phyloP scores from a whole-genome alignment of 2,797 vertebrate species.

The Manis javanica region DNA sequence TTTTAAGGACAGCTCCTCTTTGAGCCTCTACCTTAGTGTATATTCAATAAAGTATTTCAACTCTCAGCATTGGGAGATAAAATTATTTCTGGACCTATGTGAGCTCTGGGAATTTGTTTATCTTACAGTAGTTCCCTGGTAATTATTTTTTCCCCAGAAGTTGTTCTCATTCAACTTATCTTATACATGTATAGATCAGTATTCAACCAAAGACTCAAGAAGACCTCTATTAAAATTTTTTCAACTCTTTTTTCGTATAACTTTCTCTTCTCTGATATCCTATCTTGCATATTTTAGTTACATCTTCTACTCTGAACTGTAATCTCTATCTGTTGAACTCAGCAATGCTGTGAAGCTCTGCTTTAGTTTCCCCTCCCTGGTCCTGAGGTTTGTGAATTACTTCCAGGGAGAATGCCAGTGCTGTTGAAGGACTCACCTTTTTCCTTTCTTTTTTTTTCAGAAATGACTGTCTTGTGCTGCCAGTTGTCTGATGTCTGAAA shows the following conservation, averaged over 20 bases:
- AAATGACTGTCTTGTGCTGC: background rate
- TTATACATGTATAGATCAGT: background rate
- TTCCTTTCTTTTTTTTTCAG: background rate
- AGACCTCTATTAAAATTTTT: background rate
- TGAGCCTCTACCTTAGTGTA: background rate
- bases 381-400: background rate
- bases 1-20: background rate
- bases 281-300: background rate
- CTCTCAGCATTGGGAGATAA: background rate
- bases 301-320: background rate
- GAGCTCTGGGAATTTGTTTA: background rate
- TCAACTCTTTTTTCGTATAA: background rate
- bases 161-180: background rate
- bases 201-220: background rate
- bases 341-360: background rate
- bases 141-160: background rate
- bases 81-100: background rate
- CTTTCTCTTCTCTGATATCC: background rate
- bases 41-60: background rate
- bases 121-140: background rate
- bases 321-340: background rate
- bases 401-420: conserved; percentile 50
- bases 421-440: background rate
- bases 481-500: background rate
- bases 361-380: background rate